Evolutionary conservation across 2,113 vertebrate genomes (phyloP).

Genomic region (Chlamydotis undulata): DNA sequence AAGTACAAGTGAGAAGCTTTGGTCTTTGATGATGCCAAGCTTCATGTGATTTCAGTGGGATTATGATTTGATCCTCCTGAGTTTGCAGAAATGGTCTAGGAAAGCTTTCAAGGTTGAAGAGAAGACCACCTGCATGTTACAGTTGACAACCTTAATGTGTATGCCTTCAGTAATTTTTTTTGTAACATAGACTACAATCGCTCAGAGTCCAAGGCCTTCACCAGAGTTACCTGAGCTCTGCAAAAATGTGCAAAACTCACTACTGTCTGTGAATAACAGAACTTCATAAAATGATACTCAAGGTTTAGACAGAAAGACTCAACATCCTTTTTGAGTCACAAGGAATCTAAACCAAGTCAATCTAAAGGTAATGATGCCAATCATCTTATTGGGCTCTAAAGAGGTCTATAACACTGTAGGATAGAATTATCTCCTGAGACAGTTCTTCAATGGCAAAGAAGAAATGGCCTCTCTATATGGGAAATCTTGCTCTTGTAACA

Average conservation of each 20-base stretch:
- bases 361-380: not conserved
- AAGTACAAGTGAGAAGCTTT: not conserved
- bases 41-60: not conserved
- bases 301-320: not conserved
- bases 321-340: not conserved
- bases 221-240: not conserved
- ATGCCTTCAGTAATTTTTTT: accelerated
- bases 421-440: not conserved
- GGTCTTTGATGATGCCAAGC: not conserved
- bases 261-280: not conserved
- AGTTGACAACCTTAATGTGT: not conserved
- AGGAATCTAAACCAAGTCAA: not conserved
- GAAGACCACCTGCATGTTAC: not conserved
- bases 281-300: not conserved
- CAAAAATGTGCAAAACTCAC: not conserved
- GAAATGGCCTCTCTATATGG: not conserved
- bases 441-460: not conserved
- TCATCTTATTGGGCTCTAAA: not conserved
- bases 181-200: accelerated
- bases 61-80: not conserved
- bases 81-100: not conserved
- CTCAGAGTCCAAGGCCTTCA: not conserved
- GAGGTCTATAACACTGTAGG: not conserved
- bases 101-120: not conserved
- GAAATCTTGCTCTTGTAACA: not conserved